phyloP scores from a whole-genome alignment of 2,888 invertebrate genomes.

The Caenorhabditis sinica region DNA sequence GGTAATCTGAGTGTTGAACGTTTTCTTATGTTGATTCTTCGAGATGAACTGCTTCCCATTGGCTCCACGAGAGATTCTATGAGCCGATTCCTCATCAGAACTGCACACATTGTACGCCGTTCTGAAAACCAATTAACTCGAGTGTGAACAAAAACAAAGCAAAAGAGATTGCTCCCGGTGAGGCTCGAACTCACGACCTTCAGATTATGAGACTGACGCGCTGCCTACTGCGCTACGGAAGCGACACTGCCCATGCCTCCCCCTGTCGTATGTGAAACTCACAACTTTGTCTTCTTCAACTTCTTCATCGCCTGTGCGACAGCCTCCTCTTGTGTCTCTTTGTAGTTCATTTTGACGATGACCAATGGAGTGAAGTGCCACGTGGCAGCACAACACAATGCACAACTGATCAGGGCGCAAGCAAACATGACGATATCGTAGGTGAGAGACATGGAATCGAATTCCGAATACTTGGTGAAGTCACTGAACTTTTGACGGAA shows the following conservation, averaged over 20 bases:
- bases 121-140: slow-evolving; percentile 11
- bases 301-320: slow-evolving; percentile 32
- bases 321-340: slow-evolving; percentile 12
- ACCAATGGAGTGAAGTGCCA: slow-evolving; percentile 57
- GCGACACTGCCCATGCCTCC: slow-evolving; percentile 4
- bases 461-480: slow-evolving; percentile 22
- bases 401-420: slow-evolving; percentile 15
- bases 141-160: not conserved
- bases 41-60: slow-evolving; percentile 37
- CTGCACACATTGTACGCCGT: slow-evolving; percentile 10
- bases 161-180: slow-evolving; percentile 85
- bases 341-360: slow-evolving; percentile 50
- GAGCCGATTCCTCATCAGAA: slow-evolving; percentile 30
- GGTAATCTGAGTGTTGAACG: slow-evolving; percentile 26
- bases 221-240: slow-evolving; percentile 89
- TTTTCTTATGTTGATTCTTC: slow-evolving; percentile 31
- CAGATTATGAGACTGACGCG: slow-evolving; percentile 94
- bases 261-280: not conserved
- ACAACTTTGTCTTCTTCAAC: slow-evolving; percentile 41
- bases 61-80: slow-evolving; percentile 19
- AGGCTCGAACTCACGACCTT: slow-evolving; percentile 97
- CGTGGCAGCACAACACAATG: slow-evolving; percentile 10
- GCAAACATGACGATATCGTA: slow-evolving; percentile 30
- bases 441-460: slow-evolving; percentile 29
- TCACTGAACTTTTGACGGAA: slow-evolving; percentile 1